These are phyloP conservation scores for Bombyx mandarina DNA, from an alignment of 1,140 invertebrate species.

Conservation along the genomic window DNA sequence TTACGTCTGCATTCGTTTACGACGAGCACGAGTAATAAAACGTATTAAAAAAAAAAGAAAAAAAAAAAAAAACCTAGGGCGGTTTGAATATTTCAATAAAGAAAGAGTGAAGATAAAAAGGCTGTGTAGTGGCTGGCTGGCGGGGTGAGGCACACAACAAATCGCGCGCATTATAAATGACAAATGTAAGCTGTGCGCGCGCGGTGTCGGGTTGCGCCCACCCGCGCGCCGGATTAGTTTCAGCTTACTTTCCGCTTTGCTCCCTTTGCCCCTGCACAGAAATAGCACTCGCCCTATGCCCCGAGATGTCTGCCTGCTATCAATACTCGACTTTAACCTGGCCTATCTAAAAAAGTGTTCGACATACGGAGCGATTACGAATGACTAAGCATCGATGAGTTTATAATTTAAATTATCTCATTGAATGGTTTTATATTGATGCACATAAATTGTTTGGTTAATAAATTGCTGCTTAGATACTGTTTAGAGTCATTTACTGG, in stretches of 20 bases:
- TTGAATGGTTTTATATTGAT: too few relatives aligned
- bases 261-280: constrained; percentile 29
- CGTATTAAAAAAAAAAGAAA: constrained; percentile 46
- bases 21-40: constrained; percentile 36
- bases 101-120: constrained; percentile 59
- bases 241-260: constrained; percentile 55
- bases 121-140: constrained; percentile 22
- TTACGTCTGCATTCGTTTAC: constrained; percentile 22
- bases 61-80: constrained; percentile 36
- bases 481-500: too few relatives aligned
- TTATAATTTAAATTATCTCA: too few relatives aligned
- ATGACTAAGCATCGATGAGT: too few relatives aligned
- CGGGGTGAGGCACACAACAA: constrained; percentile 60
- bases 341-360: constrained; percentile 7
- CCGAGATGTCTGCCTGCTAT: constrained; percentile 20
- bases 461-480: too few relatives aligned
- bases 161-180: constrained; percentile 69
- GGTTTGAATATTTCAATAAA: constrained; percentile 58
- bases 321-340: too few relatives aligned
- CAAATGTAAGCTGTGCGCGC: constrained; percentile 59
- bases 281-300: constrained; percentile 57
- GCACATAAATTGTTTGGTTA: too few relatives aligned
- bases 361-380: constrained; percentile 14
- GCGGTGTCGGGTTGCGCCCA: constrained; percentile 63
- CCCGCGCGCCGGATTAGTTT: constrained; percentile 68